Conservation (phyloP, 2,888 invertebrate species). For the Pristionchus arcanus region DNA sequence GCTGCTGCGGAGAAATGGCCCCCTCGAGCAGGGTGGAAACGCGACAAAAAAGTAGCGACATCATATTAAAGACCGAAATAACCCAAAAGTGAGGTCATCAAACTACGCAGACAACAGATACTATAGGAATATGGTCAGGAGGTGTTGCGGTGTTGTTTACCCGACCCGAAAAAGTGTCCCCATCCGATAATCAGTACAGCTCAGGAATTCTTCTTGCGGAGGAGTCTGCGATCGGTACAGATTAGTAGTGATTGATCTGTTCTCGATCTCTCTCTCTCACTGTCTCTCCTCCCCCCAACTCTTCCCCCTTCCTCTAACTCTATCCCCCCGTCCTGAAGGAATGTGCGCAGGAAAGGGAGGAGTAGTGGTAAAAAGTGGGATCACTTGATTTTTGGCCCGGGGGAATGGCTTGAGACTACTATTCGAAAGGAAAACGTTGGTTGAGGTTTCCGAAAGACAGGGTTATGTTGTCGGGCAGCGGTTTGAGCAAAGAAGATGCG, state of each 20-base stretch:
- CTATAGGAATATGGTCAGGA: no score
- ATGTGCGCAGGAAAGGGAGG: not conserved
- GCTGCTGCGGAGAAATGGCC: not conserved
- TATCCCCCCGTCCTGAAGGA: not conserved
- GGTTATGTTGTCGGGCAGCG: not conserved
- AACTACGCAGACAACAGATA: no score
- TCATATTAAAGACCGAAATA: no score
- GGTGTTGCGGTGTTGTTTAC: no score
- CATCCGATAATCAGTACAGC: not conserved
- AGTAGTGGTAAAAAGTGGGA: not conserved
- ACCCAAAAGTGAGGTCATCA: no score
- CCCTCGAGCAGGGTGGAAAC: no score
- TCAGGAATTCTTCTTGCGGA: not conserved
- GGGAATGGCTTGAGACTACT: no score
- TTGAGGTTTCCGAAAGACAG: not conserved
- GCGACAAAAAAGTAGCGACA: no score
- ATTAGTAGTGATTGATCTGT: slow-evolving; percentile 44
- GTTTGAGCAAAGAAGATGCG: not conserved
- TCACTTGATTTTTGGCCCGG: no score
- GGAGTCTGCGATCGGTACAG: slow-evolving; percentile 1
- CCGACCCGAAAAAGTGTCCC: not conserved
- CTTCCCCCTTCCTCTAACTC: not conserved
- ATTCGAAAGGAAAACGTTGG: not conserved
- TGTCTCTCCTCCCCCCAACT: not conserved
- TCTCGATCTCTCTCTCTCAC: not conserved